A percentile compares a stretch with the other conserved stretches of the same genome.
These are phyloP conservation scores for Calycopis cecrops DNA, from an alignment of 1,140 invertebrate genomes.

Conservation along the genomic window DNA sequence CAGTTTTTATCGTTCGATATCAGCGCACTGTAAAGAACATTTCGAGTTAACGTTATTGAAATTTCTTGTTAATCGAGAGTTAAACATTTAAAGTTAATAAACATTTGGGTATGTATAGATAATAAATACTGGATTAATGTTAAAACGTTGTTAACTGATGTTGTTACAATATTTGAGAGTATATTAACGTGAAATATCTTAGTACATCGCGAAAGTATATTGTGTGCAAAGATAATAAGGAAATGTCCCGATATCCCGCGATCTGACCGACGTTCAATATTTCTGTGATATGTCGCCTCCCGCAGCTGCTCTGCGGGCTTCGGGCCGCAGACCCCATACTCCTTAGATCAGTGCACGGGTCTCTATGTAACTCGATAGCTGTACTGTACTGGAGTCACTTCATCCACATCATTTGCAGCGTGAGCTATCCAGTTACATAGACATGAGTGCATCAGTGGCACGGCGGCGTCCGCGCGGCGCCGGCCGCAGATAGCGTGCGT, in stretches of 20 bases:
- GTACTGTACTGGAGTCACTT: too few relatives aligned
- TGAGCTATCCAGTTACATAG: too few relatives aligned
- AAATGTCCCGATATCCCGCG: conserved; percentile 6
- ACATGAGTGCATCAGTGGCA: too few relatives aligned
- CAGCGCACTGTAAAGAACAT: conserved; percentile 34
- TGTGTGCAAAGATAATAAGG: conserved; percentile 4
- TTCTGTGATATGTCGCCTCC: conserved; percentile 10
- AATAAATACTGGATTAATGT: conserved; percentile 45
- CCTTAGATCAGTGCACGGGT: not conserved
- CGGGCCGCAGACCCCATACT: too few relatives aligned
- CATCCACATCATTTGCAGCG: too few relatives aligned
- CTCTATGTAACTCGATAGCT: too few relatives aligned
- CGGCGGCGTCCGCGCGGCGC: not conserved
- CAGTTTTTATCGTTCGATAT: conserved; percentile 21
- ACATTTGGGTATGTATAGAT: conserved; percentile 59
- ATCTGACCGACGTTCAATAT: conserved; percentile 3
- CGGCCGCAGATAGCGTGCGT: not conserved
- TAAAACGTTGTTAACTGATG: conserved; percentile 34
- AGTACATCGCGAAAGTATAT: not conserved
- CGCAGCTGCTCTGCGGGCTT: conserved; percentile 2
- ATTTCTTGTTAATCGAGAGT: conserved; percentile 48
- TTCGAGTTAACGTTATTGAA: conserved; percentile 33
- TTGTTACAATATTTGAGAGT: conserved; percentile 15
- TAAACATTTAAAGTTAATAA: conserved; percentile 5
- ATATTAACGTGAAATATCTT: conserved; percentile 8